Evolutionary conservation across 2,113 vertebrate genomes (phyloP).

Genomic region (Speoplatyrhinus poulsoni): DNA sequence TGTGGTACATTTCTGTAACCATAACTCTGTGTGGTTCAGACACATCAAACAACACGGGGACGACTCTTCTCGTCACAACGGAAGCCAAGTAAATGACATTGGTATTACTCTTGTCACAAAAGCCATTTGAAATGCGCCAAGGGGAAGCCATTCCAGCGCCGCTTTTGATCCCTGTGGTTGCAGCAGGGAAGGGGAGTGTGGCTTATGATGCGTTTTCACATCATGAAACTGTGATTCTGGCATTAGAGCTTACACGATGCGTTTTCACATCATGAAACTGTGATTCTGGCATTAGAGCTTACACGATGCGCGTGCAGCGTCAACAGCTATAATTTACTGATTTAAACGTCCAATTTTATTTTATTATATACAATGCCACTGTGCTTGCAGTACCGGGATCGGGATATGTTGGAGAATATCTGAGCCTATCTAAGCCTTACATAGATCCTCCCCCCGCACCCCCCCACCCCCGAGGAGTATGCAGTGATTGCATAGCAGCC

Average conservation of each 20-base stretch:
- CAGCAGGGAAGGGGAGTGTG: constrained; percentile 28
- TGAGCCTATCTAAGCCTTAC: constrained; percentile 11
- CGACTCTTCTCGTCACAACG: constrained; percentile 31
- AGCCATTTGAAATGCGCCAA: constrained; percentile 55
- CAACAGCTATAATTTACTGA: constrained; percentile 61
- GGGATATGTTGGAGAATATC: neutral
- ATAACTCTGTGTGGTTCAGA: constrained; percentile 21
- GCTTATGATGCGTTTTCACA: constrained; percentile 54
- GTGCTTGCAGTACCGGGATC: neutral
- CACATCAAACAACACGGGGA: constrained; percentile 53
- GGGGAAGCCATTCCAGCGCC: constrained; percentile 56
- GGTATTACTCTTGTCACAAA: constrained; percentile 52
- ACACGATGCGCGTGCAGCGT: constrained; percentile 41
- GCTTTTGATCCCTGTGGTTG: constrained; percentile 56
- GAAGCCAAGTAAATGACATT: constrained; percentile 50
- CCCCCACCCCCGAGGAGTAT: neutral
- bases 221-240: constrained; percentile 49
- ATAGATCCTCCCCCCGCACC: no score
- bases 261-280: constrained; percentile 50
- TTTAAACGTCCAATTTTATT: constrained; percentile 49
- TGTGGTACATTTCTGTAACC: constrained; percentile 28
- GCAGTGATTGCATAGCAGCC: constrained; percentile 6
- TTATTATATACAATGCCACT: neutral
- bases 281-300: constrained; percentile 39
- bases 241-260: constrained; percentile 38